Percentiles rank a stretch among this genome's conserved stretches.
phyloP scores from a whole-genome alignment of 2,888 invertebrate species.

The Plagiodera versicolora region DNA sequence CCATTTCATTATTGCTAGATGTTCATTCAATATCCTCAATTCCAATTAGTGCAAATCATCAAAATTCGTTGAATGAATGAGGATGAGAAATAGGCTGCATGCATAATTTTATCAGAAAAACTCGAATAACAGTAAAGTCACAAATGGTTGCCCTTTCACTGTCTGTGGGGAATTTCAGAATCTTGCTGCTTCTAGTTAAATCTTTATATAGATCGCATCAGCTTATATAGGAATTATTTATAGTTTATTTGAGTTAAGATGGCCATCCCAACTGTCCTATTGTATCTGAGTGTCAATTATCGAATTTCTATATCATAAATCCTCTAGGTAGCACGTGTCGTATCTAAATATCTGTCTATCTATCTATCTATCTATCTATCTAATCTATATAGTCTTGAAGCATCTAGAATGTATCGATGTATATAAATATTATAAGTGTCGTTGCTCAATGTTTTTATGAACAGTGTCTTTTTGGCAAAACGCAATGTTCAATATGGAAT shows the following conservation, averaged over 20 bases:
- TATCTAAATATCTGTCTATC: conserved; percentile 40
- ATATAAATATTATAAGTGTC: conserved; percentile 52
- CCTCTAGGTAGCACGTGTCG: conserved; percentile 43
- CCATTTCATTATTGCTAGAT: too few species aligned
- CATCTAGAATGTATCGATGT: conserved; percentile 50
- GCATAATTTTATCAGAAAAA: too few species aligned
- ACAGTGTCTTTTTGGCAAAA: conserved; percentile 54
- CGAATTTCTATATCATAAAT: conserved; percentile 42
- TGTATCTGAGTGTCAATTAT: conserved; percentile 48
- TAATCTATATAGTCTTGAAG: conserved; percentile 39
- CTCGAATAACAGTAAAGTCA: too few species aligned
- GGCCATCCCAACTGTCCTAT: conserved; percentile 37
- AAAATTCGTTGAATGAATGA: too few species aligned
- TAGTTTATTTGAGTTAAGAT: conserved; percentile 4
- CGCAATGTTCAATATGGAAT: conserved; percentile 55
- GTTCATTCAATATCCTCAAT: too few species aligned
- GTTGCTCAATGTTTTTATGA: conserved; percentile 50
- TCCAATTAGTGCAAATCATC: too few species aligned
- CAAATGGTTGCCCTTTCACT: too few species aligned
- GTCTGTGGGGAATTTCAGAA: too few species aligned
- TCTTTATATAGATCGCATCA: too few species aligned
- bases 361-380: conserved; percentile 43
- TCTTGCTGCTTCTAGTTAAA: too few species aligned
- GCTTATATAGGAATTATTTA: too few species aligned
- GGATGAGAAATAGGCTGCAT: too few species aligned